These are phyloP conservation scores for Phengaris alcon DNA, from an alignment of 2,888 invertebrate species.

Conservation along the genomic window DNA sequence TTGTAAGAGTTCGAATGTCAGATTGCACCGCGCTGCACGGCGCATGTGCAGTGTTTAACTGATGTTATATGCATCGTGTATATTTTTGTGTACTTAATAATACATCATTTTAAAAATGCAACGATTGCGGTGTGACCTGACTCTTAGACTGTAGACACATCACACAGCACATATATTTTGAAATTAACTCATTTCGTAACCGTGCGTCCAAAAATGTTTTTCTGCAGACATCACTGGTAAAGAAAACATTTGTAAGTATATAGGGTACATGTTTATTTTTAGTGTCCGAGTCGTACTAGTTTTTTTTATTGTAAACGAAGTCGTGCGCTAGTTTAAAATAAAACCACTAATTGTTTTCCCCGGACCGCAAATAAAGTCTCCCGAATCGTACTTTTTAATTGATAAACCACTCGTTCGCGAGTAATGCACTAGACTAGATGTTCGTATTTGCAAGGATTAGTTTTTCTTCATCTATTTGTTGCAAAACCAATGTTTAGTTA, in stretches of 20 bases:
- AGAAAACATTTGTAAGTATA: not conserved
- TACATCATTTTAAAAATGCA: no score
- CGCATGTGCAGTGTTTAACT: no score
- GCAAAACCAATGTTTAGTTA: constrained; percentile 1
- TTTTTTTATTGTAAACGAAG: not conserved
- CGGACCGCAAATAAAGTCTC: constrained; percentile 18
- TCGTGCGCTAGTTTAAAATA: constrained; percentile 16
- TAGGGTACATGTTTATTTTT: not conserved
- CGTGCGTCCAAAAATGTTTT: no score
- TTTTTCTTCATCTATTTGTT: not conserved
- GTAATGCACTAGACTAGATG: not conserved
- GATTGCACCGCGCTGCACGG: no score
- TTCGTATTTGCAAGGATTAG: constrained; percentile 7
- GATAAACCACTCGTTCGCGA: constrained; percentile 23
- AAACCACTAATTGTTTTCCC: constrained; percentile 10
- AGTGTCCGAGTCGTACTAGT: constrained; percentile 11
- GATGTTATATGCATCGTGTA: no score
- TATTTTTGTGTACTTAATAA: no score
- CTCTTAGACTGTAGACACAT: no score
- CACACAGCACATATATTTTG: no score
- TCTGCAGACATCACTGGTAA: not conserved
- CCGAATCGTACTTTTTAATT: constrained; percentile 22
- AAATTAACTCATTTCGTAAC: no score
- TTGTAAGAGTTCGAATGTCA: no score
- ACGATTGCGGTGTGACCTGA: no score